Percentiles rank a stretch among this genome's conserved stretches.
phyloP scores from a whole-genome alignment of 2,113 vertebrate species.

The Muscicapa adusta region DNA sequence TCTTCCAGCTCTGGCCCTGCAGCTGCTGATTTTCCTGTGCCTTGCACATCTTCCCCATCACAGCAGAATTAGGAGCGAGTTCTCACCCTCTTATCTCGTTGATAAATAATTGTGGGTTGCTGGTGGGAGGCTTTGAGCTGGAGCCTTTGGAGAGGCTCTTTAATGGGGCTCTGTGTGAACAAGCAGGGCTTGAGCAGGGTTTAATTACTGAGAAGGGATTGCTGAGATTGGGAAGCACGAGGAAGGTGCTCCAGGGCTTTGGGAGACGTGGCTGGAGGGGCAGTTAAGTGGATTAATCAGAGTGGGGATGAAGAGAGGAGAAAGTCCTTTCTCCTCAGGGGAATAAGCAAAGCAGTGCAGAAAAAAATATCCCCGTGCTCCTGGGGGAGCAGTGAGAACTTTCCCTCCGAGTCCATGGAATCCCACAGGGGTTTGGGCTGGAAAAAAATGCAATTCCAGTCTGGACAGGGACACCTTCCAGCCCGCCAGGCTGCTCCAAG shows the following conservation, averaged over 20 bases:
- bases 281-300: not conserved
- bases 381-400: not conserved
- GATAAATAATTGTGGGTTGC: slow-evolving; percentile 27
- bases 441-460: not conserved
- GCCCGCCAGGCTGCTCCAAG: not conserved
- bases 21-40: not conserved
- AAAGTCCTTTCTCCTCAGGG: not conserved
- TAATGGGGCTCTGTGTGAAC: not conserved
- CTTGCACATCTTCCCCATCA: not conserved
- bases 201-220: slow-evolving; percentile 29
- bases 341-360: not conserved
- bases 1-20: not conserved
- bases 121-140: not conserved
- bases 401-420: not conserved
- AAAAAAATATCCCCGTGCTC: rapidly evolving
- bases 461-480: not conserved
- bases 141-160: not conserved
- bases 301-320: not conserved
- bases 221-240: not conserved
- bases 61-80: not conserved
- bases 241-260: not conserved
- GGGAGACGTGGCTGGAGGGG: not conserved
- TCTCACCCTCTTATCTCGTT: not conserved
- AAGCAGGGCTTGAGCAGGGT: not conserved
- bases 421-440: not conserved